Percentiles rank a stretch among this genome's conserved stretches.
These are phyloP conservation scores for Platyscapa corneri DNA, from an alignment of 1,140 invertebrate genomes.

Conservation along the genomic window DNA sequence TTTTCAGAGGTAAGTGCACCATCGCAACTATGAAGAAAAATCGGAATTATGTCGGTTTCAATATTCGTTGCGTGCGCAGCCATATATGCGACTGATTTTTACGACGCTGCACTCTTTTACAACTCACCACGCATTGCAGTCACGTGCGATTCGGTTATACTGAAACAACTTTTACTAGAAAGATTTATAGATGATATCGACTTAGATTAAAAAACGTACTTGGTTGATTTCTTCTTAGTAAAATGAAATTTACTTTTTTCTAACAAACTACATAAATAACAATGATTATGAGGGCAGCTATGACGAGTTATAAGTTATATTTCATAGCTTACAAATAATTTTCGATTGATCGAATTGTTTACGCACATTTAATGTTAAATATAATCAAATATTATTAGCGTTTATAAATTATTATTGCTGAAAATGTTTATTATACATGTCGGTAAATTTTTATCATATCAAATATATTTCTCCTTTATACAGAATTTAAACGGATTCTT, in stretches of 20 bases:
- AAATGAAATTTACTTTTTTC: background rate
- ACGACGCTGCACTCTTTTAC: background rate
- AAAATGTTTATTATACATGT: too few species aligned
- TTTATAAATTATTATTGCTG: too few species aligned
- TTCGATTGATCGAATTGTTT: too few species aligned
- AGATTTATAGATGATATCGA: conserved; percentile 30
- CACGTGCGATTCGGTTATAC: conserved; percentile 7
- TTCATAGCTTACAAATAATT: too few species aligned
- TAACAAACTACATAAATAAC: background rate
- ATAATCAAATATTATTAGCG: too few species aligned
- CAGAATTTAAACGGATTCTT: too few species aligned
- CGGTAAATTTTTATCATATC: too few species aligned
- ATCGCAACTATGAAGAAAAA: background rate
- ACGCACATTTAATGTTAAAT: too few species aligned
- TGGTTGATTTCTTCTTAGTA: background rate
- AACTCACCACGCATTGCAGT: background rate
- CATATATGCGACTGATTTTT: conserved; percentile 21
- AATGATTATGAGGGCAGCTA: too few species aligned
- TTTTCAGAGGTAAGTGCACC: background rate
- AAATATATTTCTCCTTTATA: too few species aligned
- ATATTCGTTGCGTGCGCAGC: background rate
- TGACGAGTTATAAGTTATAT: too few species aligned
- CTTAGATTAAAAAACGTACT: conserved; percentile 10
- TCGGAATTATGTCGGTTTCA: conserved; percentile 5
- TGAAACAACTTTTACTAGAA: conserved; percentile 25